Evolutionary conservation across 2,113 vertebrate species (phyloP), one percentile per base, ranked within the genome.

Genomic region (Phylloscopus trochilus): DNA sequence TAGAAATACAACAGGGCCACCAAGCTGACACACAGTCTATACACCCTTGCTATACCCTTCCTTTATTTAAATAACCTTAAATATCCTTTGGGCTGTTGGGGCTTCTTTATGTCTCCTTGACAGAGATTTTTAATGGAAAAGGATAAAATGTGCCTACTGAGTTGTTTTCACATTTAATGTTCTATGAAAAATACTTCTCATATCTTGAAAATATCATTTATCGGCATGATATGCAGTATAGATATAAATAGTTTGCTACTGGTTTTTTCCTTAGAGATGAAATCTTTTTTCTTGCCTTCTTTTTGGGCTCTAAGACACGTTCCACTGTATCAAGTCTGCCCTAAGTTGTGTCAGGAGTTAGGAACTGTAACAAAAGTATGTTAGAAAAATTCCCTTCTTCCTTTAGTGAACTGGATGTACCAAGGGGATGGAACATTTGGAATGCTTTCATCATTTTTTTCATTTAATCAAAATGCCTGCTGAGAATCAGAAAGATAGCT

Each of bases 161-260:
- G 30, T 13, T 92, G 3, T 51, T 91, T 87, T 92, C 53, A 59
- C 74, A 68, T 84, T 92, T 91, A 93, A 92, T 91, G 55, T 23
- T 79, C 37, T 62, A 10, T 89, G 78, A 87, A 93, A 95, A 92
- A 68, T 69, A 43, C n/a, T 89, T 92, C 43, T 91, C 27, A 39
- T 91, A 69, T 47, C 60, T 73, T 85, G 49, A 72, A 92, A 68
- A 69, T 83, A 59, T 44, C 3, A 76, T 92, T 87, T 85, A 78
- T 87, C 87, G 89, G 81, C 43, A 66, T 58, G 66, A 59, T 91
- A 69, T 73, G 51, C 46, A 69, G 30, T 70, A 73, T 62, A 85
- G 53, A 76, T 89, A 91, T 66, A 95, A 91, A 84, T 72, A 66
- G 37, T 79, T 87, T 82, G 47, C 35, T 76, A 35, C 31, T 74